These are phyloP conservation scores for Anser cygnoides DNA, from an alignment of 2,113 vertebrate genomes.

Conservation along the genomic window DNA sequence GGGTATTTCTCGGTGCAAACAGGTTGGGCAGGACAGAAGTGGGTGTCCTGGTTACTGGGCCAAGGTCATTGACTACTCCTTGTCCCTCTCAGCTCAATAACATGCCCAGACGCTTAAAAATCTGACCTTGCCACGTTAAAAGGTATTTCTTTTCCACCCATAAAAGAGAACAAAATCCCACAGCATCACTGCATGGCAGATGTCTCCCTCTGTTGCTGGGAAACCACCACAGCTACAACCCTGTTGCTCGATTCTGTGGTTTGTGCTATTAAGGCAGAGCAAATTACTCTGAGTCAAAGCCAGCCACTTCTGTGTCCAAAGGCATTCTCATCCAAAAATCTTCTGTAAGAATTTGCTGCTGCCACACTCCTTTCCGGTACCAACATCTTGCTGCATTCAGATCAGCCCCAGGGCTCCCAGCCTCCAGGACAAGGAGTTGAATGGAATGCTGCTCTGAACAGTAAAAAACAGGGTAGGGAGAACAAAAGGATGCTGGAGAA, in stretches of 20 bases:
- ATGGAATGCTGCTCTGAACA: no score
- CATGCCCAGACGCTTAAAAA: neutral
- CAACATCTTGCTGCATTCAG: neutral
- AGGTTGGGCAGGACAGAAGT: neutral
- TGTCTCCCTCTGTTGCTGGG: neutral
- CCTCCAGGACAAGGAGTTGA: no score
- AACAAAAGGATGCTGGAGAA: neutral
- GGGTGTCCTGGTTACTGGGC: neutral
- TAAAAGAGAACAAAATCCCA: neutral
- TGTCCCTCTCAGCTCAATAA: neutral
- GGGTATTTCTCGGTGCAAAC: neutral
- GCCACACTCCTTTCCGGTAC: neutral
- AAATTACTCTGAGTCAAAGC: slow-evolving; percentile 21
- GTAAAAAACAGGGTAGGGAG: no score
- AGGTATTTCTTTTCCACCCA: neutral
- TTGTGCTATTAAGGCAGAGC: neutral
- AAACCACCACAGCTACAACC: neutral
- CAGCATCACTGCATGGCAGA: neutral
- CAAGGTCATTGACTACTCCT: neutral
- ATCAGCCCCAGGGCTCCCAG: neutral
- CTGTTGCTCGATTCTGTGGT: neutral
- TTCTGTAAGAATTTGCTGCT: neutral
- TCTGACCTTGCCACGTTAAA: no score
- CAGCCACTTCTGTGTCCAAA: neutral
- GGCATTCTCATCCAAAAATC: neutral